phyloP scores from a whole-genome alignment of 2,888 invertebrate species.

The Drosophila greeni region DNA sequence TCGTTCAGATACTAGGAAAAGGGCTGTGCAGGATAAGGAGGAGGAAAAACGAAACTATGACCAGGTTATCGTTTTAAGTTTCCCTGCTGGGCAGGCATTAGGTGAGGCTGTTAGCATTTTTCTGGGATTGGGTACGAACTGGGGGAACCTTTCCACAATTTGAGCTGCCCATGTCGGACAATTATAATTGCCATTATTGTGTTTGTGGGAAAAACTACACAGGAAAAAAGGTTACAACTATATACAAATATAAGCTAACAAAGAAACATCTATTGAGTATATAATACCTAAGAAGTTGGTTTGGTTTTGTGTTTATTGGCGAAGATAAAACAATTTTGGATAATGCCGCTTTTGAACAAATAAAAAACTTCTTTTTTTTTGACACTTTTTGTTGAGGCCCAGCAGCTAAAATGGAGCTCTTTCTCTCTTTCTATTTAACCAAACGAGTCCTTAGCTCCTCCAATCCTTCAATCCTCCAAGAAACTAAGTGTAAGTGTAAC shows the following conservation, averaged over 20 bases:
- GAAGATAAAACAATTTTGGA: constrained; percentile 18
- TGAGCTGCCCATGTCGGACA: constrained; percentile 51
- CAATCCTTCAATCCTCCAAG: background rate
- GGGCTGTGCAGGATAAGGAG: background rate
- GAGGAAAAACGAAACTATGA: constrained; percentile 26
- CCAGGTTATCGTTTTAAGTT: constrained; percentile 57
- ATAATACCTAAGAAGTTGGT: background rate
- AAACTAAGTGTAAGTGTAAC: constrained; percentile 1
- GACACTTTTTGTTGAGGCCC: constrained; percentile 6
- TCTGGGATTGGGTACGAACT: background rate
- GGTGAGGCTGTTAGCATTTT: constrained; percentile 5
- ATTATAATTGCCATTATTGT: constrained; percentile 58
- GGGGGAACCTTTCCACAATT: constrained; percentile 52
- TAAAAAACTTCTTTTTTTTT: constrained; percentile 2
- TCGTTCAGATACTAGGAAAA: background rate
- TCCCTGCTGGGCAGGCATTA: constrained; percentile 1
- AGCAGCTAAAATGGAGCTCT: constrained; percentile 1
- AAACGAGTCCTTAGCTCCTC: background rate
- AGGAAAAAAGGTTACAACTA: background rate
- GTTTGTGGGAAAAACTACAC: constrained; percentile 15
- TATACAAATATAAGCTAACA: no score
- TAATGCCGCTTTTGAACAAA: constrained; percentile 17
- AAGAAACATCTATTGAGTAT: background rate
- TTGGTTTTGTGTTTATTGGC: constrained; percentile 20
- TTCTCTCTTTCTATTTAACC: background rate